Percentiles rank a stretch among this genome's conserved stretches.
Evolutionary conservation across 2,797 vertebrate species (phyloP).

Genomic region (Pipistrellus nathusii): DNA sequence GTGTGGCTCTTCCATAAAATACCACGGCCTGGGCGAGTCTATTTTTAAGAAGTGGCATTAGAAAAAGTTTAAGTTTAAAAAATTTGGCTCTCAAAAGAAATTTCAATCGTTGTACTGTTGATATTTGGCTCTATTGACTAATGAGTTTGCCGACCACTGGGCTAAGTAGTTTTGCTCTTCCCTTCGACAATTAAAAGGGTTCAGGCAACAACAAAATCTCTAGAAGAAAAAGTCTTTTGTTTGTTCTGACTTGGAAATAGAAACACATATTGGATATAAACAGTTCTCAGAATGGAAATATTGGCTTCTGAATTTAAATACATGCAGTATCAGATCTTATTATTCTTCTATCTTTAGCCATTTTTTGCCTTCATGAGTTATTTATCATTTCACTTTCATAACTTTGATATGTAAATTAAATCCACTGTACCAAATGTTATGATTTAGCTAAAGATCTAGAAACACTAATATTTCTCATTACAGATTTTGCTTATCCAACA

Average conservation of each 20-base stretch:
- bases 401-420: conserved; percentile 81
- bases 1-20: too few species aligned
- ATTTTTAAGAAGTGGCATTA: too few species aligned
- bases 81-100: too few species aligned
- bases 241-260: conserved; percentile 33
- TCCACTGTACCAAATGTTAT: conserved; percentile 72
- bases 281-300: conserved; percentile 50
- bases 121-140: too few species aligned
- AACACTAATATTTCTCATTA: conserved; percentile 76
- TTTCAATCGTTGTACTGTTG: too few species aligned
- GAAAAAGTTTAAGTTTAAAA: too few species aligned
- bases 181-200: conserved; percentile 40
- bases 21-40: too few species aligned
- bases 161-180: not conserved
- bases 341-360: conserved; percentile 66
- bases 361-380: conserved; percentile 70
- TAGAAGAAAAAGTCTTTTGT: conserved; percentile 15
- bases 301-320: conserved; percentile 62
- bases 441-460: conserved; percentile 75
- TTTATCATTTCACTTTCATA: conserved; percentile 77
- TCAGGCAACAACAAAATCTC: conserved; percentile 14
- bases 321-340: conserved; percentile 40
- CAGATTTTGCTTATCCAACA: conserved; percentile 63
- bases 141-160: too few species aligned
- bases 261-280: conserved; percentile 67